These are phyloP conservation scores for Synanthedon andrenaeformis DNA, from an alignment of 2,888 invertebrate species.

Conservation along the genomic window DNA sequence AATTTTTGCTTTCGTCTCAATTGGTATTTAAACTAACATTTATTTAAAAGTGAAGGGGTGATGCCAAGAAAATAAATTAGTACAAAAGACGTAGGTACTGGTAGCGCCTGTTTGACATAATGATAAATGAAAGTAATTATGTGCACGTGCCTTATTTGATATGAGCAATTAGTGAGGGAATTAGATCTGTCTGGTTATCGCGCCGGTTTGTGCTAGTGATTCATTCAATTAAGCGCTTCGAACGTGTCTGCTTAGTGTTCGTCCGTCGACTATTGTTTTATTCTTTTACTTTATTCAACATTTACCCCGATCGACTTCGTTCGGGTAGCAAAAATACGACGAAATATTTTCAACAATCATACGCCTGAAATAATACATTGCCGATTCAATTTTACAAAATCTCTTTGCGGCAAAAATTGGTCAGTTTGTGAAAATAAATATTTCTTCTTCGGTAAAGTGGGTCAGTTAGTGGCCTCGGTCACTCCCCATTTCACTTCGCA, in stretches of 20 bases:
- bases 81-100: too few relatives aligned
- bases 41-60: too few relatives aligned
- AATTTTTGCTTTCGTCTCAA: too few relatives aligned
- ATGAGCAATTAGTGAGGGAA: slow-evolving; percentile 29
- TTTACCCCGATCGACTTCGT: too few relatives aligned
- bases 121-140: slow-evolving; percentile 12
- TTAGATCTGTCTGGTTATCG: slow-evolving; percentile 33
- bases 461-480: slow-evolving; percentile 10
- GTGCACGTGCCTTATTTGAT: slow-evolving; percentile 14
- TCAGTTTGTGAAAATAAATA: slow-evolving; percentile 2
- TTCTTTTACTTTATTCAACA: too few relatives aligned
- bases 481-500: background rate
- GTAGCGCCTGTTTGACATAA: background rate
- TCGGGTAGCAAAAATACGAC: too few relatives aligned
- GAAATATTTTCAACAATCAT: too few relatives aligned
- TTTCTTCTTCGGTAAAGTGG: slow-evolving; percentile 14
- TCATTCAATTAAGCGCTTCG: slow-evolving; percentile 22
- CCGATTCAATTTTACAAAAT: too few relatives aligned
- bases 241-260: background rate
- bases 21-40: too few relatives aligned
- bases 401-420: background rate
- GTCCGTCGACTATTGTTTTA: background rate
- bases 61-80: too few relatives aligned
- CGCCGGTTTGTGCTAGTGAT: slow-evolving; percentile 16
- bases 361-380: too few relatives aligned